Conservation (phyloP, 2,113 vertebrate genomes). For the Tetraodon nigroviridis region DNA sequence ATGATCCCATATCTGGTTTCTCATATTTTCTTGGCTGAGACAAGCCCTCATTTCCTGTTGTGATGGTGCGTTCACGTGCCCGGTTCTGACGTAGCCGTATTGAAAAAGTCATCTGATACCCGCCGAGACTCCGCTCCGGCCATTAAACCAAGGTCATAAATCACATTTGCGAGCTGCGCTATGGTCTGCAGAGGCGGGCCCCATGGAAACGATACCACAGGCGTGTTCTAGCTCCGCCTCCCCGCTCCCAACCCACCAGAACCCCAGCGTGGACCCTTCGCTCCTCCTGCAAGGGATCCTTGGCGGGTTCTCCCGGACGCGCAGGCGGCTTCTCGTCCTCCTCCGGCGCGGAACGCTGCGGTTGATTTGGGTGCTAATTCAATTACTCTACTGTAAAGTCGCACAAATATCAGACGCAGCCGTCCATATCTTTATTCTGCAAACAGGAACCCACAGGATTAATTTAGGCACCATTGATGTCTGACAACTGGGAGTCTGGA, state of each 20-base stretch:
- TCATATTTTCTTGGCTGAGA: constrained; percentile 72
- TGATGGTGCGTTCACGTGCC: constrained; percentile 68
- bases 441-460: constrained; percentile 70
- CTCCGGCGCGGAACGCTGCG: constrained; percentile 39
- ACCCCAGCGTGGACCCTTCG: constrained; percentile 50
- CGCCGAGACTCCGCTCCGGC: constrained; percentile 66
- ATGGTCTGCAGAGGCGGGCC: constrained; percentile 65
- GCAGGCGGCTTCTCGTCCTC: too few species aligned
- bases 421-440: constrained; percentile 67
- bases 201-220: constrained; percentile 74
- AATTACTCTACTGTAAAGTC: constrained; percentile 66
- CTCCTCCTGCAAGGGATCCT: constrained; percentile 67
- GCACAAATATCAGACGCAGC: constrained; percentile 65
- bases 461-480: constrained; percentile 70
- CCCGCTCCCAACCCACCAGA: constrained; percentile 56
- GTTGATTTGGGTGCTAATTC: constrained; percentile 66
- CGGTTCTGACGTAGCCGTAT: constrained; percentile 72
- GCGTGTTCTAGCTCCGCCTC: constrained; percentile 65
- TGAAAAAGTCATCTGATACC: constrained; percentile 79
- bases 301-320: constrained; percentile 65
- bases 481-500: constrained; percentile 69
- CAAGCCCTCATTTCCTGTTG: constrained; percentile 75
- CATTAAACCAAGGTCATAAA: constrained; percentile 81
- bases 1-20: constrained; percentile 75
- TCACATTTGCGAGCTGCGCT: constrained; percentile 73